phyloP scores from a whole-genome alignment of 2,888 invertebrate genomes.

The Philaethria dido region DNA sequence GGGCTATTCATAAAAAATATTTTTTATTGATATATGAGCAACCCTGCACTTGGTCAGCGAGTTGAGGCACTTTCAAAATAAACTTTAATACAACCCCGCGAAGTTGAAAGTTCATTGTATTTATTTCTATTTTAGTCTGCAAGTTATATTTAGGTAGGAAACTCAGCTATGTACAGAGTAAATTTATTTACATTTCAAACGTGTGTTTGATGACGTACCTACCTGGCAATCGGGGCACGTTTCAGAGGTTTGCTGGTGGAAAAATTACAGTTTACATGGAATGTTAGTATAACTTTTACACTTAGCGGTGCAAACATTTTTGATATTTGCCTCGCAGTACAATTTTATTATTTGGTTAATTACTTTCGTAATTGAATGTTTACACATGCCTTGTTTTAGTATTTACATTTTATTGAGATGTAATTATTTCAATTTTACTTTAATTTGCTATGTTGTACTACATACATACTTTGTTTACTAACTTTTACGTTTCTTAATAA shows the following conservation, averaged over 20 bases:
- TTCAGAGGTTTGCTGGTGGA: constrained; percentile 29
- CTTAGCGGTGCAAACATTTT: constrained; percentile 3
- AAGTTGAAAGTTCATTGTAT: constrained; percentile 19
- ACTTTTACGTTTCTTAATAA: no score
- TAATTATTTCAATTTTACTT: constrained; percentile 13
- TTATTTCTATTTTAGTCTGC: constrained; percentile 16
- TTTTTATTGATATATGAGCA: constrained; percentile 28
- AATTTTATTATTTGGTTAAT: constrained; percentile 21
- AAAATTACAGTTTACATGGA: constrained; percentile 36
- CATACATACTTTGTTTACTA: not conserved
- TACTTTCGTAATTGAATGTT: constrained; percentile 6
- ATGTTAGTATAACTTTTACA: constrained; percentile 22
- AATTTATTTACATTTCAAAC: constrained; percentile 40
- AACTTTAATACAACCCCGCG: not conserved
- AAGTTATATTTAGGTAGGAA: constrained; percentile 28
- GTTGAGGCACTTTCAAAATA: constrained; percentile 3
- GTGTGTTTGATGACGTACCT: constrained; percentile 32
- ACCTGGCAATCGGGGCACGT: constrained; percentile 32
- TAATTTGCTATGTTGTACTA: not conserved
- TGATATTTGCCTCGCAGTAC: not conserved
- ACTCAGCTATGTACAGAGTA: constrained; percentile 32
- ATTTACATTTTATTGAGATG: not conserved
- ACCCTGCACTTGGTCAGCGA: constrained; percentile 1
- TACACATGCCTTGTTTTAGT: not conserved
- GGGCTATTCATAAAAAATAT: constrained; percentile 29